Conservation (phyloP, 2,797 vertebrate species). For the Calcarius lapponicus region DNA sequence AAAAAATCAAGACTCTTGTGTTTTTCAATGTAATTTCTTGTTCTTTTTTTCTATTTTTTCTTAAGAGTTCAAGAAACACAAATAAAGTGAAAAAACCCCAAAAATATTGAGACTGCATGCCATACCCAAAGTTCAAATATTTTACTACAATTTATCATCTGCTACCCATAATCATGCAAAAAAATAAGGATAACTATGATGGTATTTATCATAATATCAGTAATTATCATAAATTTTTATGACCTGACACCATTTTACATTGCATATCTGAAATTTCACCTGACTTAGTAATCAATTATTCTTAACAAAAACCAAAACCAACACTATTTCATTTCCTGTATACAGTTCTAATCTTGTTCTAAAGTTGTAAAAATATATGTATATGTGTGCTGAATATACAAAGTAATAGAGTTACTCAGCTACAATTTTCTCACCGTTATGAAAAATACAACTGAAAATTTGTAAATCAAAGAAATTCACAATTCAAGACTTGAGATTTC, state of each 20-base stretch:
- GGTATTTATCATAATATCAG: too few relatives aligned
- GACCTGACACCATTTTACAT: not conserved
- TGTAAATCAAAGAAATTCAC: not conserved
- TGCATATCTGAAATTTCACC: not conserved
- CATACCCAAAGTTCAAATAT: not conserved
- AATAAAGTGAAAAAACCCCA: not conserved
- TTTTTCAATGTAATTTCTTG: not conserved
- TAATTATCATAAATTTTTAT: too few relatives aligned
- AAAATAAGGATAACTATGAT: not conserved
- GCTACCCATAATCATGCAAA: not conserved
- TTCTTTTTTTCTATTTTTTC: not conserved
- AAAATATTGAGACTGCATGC: not conserved
- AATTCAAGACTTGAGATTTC: not conserved
- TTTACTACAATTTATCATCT: not conserved
- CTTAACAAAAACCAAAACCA: not conserved
- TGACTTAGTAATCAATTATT: not conserved
- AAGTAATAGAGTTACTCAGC: not conserved
- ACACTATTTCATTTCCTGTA: not conserved
- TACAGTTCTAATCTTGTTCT: not conserved
- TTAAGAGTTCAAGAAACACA: not conserved
- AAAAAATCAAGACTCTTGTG: accelerated
- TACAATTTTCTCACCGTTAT: not conserved
- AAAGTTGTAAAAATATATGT: not conserved
- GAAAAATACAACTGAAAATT: not conserved
- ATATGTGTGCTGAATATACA: not conserved